Evolutionary conservation across 2,113 vertebrate species (phyloP).

Genomic region (Chrysemys picta): DNA sequence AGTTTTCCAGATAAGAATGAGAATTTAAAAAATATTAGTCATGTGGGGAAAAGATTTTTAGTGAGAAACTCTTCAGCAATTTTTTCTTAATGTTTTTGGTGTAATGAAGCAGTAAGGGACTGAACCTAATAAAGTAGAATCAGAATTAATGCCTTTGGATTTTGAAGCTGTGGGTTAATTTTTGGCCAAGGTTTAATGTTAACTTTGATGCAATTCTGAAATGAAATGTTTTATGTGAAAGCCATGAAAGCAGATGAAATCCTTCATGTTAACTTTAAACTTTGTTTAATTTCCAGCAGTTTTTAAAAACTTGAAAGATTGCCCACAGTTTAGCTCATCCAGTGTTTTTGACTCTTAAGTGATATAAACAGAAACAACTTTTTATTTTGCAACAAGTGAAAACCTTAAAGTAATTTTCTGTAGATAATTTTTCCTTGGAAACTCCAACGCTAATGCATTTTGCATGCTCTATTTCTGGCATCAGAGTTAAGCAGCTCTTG

Average conservation of each 20-base stretch:
- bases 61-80: neutral
- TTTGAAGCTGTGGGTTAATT: conserved; percentile 4
- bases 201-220: neutral
- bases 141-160: neutral
- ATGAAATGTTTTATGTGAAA: neutral
- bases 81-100: neutral
- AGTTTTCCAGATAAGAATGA: neutral
- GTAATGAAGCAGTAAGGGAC: neutral
- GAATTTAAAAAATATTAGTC: neutral
- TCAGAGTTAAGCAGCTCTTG: neutral
- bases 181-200: neutral
- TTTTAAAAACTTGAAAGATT: conserved; percentile 18
- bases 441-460: neutral
- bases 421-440: neutral
- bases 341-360: neutral
- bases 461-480: conserved; percentile 31
- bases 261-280: conserved; percentile 19
- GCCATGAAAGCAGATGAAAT: neutral
- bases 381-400: neutral
- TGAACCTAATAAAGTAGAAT: neutral
- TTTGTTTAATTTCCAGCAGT: conserved; percentile 38
- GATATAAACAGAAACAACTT: neutral
- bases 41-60: neutral
- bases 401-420: neutral
- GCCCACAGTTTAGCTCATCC: neutral